Percentiles rank a stretch among this genome's conserved stretches.
These are phyloP conservation scores for Aethes cnicana DNA, from an alignment of 2,888 invertebrate species.

Conservation along the genomic window DNA sequence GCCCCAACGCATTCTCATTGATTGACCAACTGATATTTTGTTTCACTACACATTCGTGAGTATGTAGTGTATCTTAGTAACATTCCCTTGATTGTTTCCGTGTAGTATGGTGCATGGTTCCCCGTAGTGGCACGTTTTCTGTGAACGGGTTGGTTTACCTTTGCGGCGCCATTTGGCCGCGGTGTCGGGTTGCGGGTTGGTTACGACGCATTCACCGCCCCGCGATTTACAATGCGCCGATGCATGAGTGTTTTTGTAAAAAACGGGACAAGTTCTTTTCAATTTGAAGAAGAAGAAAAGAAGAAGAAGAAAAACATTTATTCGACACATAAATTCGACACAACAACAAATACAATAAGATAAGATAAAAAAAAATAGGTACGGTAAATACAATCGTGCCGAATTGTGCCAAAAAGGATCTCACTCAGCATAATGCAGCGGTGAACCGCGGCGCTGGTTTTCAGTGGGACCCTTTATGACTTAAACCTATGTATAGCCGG, in stretches of 20 bases:
- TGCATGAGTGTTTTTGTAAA: slow-evolving; percentile 12
- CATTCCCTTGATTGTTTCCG: slow-evolving; percentile 22
- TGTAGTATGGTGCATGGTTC: slow-evolving; percentile 13
- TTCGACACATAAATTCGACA: too few species aligned
- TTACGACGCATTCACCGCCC: slow-evolving; percentile 8
- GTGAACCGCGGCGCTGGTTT: too few species aligned
- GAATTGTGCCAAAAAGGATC: too few species aligned
- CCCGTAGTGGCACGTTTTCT: slow-evolving; percentile 39
- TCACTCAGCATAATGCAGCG: too few species aligned
- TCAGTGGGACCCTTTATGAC: too few species aligned
- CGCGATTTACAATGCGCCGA: slow-evolving; percentile 7
- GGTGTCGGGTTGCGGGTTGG: slow-evolving; percentile 49
- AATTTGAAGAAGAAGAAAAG: too few species aligned
- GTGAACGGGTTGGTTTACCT: slow-evolving; percentile 49
- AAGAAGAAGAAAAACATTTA: too few species aligned
- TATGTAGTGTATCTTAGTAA: slow-evolving; percentile 26
- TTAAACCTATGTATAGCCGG: too few species aligned
- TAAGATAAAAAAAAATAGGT: too few species aligned
- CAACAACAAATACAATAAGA: too few species aligned
- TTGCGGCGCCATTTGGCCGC: slow-evolving; percentile 50
- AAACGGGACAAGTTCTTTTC: slow-evolving; percentile 10
- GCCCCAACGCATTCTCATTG: neutral
- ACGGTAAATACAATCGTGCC: too few species aligned
- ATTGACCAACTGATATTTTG: slow-evolving; percentile 23
- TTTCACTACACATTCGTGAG: slow-evolving; percentile 30